Evolutionary conservation across 2,797 vertebrate species (phyloP).

Genomic region (Euthynnus affinis): DNA sequence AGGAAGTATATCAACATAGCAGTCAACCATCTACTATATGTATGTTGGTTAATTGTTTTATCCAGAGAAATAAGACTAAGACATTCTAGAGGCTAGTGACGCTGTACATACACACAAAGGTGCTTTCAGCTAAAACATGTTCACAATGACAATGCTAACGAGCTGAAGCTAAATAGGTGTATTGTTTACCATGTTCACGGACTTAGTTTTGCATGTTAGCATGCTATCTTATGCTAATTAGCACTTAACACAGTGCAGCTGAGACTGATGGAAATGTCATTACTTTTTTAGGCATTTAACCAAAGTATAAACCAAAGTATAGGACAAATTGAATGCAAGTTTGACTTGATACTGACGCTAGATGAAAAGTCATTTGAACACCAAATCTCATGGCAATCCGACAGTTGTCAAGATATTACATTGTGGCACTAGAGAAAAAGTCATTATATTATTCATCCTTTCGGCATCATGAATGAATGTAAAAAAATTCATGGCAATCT

Average conservation of each 20-base stretch:
- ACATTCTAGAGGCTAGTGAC: background rate
- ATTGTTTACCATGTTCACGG: background rate
- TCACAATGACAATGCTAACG: background rate
- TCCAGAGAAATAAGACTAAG: background rate
- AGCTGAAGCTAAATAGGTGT: background rate
- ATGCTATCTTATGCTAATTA: background rate
- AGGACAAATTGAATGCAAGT: background rate
- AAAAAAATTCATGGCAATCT: too few species aligned
- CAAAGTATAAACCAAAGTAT: too few species aligned
- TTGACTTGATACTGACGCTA: too few species aligned
- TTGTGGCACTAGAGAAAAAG: too few species aligned
- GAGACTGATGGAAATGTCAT: too few species aligned
- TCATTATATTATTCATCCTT: too few species aligned
- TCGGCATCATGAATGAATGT: too few species aligned
- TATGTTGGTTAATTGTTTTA: background rate
- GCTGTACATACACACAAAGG: too few species aligned
- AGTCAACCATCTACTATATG: background rate
- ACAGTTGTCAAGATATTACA: too few species aligned
- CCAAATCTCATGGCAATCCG: too few species aligned
- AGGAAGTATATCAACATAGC: slow-evolving; percentile 2
- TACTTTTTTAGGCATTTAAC: too few species aligned
- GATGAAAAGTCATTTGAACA: background rate
- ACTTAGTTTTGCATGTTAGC: background rate
- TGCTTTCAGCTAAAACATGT: background rate
- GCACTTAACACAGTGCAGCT: too few species aligned